Evolutionary conservation across 2,888 invertebrate species (phyloP), one percentile per base, ranked within the genome.

Genomic region (Augochlorella aurata): DNA sequence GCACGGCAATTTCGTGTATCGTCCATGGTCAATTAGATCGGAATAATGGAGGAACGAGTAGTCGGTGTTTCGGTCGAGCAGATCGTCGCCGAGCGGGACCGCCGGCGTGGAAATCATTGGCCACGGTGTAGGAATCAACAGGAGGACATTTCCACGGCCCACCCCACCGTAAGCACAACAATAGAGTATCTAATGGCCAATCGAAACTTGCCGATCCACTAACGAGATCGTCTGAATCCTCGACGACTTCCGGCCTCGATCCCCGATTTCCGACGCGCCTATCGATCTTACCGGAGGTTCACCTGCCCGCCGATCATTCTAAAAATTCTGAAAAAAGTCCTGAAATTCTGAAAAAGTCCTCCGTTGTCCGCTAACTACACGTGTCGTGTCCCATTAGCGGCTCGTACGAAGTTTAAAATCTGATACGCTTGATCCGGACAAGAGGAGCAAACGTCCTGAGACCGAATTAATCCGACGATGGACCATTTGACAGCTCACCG

Each of bases 21-120:
- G 79, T 77, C 75, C 84, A 77, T 75, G 84, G 84, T 77, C 87
- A 82, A 87, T 88, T 88, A 87, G 82, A 74, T 77, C 82, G 77
- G 79, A 84, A 88, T 87, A 86, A 88, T 81, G 82, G 82, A 77
- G 84, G 61, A 79, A 79, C 82, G 79, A 74, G 67, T 69, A 78
- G 85, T 38, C 78, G 69, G 75, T 81, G 81, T 76, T 78, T 84
- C 80, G 81, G 67, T 79, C 79, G 85, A 79, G 65, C 68, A 54
- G 72, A 77, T 47, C 74, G 74, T 68, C 76, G 63, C 73, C 63
- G 38, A 0, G 38, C 38, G 76, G 18, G 65, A 29, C 50, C 84
- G 79, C 38, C 76, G 81, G 79, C 63, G 78, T 72, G 87, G 87
- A 86, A 86, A 85, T 80, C 79, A 86, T 88, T 85, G 79, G 74